Evolutionary conservation across 2,888 invertebrate genomes (phyloP), one percentile per base, ranked within the genome.

Genomic region (Ischnura elegans): DNA sequence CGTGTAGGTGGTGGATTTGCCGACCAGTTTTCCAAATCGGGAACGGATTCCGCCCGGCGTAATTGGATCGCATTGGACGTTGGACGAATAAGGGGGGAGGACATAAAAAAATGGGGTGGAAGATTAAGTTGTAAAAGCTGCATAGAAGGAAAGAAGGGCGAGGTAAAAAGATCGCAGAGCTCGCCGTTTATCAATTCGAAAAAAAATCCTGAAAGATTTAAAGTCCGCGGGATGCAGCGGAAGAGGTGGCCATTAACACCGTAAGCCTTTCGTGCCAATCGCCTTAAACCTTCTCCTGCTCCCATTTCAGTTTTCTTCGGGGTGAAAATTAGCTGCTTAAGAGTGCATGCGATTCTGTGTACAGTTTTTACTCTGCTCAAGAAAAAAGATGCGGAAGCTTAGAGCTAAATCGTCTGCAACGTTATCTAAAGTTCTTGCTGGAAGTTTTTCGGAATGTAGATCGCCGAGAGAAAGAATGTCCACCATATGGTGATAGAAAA

Each of bases 11-110:
- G n/a, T n/a, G n/a, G n/a, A n/a, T 76, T 36, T 36, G 36, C 76
- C 29, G 36, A 76, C 76, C 76, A 76, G 76, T 76, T 76, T 76
- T 76, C 76, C 76, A 76, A 76, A 76, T 76, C 76, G 76, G 76
- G 76, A 76, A 76, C 36, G 76, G 36, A 76, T 76, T 36, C 76
- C 36, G 76, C 29, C 76, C 29, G 36, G 36, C 76, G 76, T 76
- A 76, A 76, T 76, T 76, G 76, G 76, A 76, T 76, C 76, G 29
- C 76, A 8, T 76, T n/a, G 76, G 76, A 36, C 29, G 36, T 13
- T 76, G 36, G 76, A 76, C 76, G 76, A 76, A 76, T 76, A 76
- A 76, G 76, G 76, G 76, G n/a, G 76, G 76, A 8, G 13, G 36
- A 76, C 3, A 10, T 10, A 76, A 76, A 66, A 76, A 76, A 76